phyloP scores from a whole-genome alignment of 2,113 vertebrate genomes.

The Scalopus aquaticus region DNA sequence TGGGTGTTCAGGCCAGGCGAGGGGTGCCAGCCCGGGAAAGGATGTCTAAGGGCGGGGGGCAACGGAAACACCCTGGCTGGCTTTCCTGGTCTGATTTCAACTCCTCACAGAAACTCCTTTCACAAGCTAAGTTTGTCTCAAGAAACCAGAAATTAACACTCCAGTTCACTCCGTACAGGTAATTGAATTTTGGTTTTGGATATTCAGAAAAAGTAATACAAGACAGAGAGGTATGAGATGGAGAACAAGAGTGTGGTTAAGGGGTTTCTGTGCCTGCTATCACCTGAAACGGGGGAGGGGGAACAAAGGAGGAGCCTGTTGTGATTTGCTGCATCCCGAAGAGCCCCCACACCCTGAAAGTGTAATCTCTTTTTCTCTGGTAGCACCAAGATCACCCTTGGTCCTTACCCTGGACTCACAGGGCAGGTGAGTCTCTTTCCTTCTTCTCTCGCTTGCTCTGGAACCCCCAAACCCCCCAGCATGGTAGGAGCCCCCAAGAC shows the following conservation, averaged over 20 bases:
- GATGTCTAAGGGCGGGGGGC: not conserved
- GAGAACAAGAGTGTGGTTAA: not conserved
- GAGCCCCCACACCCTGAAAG: not conserved
- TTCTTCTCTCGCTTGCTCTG: not conserved
- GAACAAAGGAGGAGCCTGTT: too few relatives aligned
- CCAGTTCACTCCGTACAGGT: conserved; percentile 33
- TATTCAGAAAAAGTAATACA: not conserved
- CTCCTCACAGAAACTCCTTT: conserved; percentile 1
- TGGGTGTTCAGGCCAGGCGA: too few relatives aligned
- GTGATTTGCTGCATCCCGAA: too few relatives aligned
- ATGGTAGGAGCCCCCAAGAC: too few relatives aligned
- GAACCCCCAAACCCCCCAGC: not conserved
- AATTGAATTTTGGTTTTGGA: not conserved
- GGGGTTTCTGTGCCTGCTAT: not conserved
- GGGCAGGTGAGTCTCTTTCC: conserved; percentile 34
- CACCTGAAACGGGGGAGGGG: not conserved
- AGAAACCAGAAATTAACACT: conserved; percentile 32
- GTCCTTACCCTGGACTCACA: not conserved
- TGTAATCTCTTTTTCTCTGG: not conserved
- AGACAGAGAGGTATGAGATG: not conserved
- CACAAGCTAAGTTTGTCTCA: not conserved
- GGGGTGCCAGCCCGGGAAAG: too few relatives aligned
- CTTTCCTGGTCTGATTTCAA: not conserved
- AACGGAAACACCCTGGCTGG: not conserved
- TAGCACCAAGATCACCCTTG: not conserved